Conservation (phyloP, 1,140 invertebrate genomes). For the Lutraria rhynchaena region DNA sequence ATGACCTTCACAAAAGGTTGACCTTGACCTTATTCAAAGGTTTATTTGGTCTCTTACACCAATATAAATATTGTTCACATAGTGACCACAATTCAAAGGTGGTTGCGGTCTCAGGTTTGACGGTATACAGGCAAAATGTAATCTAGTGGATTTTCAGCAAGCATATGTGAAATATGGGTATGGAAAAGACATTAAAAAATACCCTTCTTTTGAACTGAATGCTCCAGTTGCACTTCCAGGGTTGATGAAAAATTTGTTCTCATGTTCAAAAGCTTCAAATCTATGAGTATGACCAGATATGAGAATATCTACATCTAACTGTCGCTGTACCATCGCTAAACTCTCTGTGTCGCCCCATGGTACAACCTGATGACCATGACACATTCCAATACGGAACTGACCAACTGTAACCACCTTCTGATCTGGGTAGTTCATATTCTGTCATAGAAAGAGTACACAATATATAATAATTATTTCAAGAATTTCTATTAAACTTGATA, state of each 20-base stretch:
- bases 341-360: slow-evolving; percentile 98
- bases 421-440: slow-evolving; percentile 98
- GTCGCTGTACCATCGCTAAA: slow-evolving; percentile 95
- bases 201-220: slow-evolving; percentile 96
- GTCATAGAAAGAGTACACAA: slow-evolving; percentile 75
- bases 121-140: too few species aligned
- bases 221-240: slow-evolving; percentile 99
- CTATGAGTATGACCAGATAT: slow-evolving; percentile 99
- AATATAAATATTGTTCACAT: too few species aligned
- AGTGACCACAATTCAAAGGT: too few species aligned
- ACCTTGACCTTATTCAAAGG: too few species aligned
- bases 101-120: too few species aligned
- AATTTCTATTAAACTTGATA: not conserved
- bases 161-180: too few species aligned
- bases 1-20: too few species aligned
- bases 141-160: too few species aligned
- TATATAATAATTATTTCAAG: not conserved
- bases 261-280: slow-evolving; percentile 99
- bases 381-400: slow-evolving; percentile 98
- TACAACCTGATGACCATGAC: slow-evolving; percentile 97
- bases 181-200: too few species aligned
- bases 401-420: slow-evolving; percentile 99
- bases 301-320: slow-evolving; percentile 99
- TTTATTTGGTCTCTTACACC: too few species aligned
- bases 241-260: slow-evolving; percentile 99